Evolutionary conservation across 1,140 invertebrate species (phyloP).

Genomic region (Trichonephila clavata): DNA sequence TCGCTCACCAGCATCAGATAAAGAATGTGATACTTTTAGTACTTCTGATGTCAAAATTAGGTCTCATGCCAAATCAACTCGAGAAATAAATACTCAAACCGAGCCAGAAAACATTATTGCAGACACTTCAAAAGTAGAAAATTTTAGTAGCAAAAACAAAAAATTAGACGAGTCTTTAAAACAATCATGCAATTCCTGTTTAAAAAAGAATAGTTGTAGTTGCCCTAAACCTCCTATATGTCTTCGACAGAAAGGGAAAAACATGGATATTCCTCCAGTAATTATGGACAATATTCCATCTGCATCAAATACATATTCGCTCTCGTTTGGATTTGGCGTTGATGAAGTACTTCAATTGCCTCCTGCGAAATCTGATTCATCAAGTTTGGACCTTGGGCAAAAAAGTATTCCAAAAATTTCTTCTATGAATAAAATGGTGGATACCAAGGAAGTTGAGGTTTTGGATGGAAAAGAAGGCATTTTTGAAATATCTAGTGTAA

Average conservation of each 20-base stretch:
- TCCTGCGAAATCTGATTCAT: not conserved
- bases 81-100: conserved; percentile 73
- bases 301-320: conserved; percentile 7
- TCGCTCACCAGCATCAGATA: not conserved
- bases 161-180: not conserved
- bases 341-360: conserved; percentile 57
- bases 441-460: not conserved
- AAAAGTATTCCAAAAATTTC: not conserved
- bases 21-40: conserved; percentile 3
- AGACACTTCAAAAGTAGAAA: not conserved
- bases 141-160: not conserved
- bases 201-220: not conserved
- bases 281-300: conserved; percentile 57
- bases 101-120: conserved; percentile 35
- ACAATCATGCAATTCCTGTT: conserved; percentile 26
- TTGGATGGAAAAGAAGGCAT: not conserved
- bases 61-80: conserved; percentile 49
- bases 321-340: conserved; percentile 64
- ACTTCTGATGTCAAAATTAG: conserved; percentile 37
- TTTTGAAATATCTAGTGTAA: conserved; percentile 49
- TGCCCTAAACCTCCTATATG: conserved; percentile 19
- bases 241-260: conserved; percentile 8
- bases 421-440: not conserved
- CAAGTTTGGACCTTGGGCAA: not conserved
- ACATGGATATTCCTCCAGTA: conserved; percentile 57